phyloP scores from a whole-genome alignment of 1,140 invertebrate species.

The Acyrthosiphon pisum region DNA sequence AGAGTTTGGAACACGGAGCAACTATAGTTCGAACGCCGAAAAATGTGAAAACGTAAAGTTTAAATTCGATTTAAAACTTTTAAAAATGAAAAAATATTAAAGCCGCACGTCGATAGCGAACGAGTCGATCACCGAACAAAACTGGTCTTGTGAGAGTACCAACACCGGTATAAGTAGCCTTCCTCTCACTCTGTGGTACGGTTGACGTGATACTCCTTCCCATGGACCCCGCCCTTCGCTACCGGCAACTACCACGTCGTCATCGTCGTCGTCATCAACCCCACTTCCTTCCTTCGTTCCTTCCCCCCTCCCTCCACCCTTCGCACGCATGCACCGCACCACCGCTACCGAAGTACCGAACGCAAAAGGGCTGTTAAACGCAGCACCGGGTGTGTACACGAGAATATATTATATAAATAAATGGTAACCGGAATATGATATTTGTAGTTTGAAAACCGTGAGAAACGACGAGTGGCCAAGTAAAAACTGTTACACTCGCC shows the following conservation, averaged over 20 bases:
- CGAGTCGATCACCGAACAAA: slow-evolving; percentile 11
- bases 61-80: not conserved
- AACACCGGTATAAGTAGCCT: slow-evolving; percentile 47
- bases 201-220: not conserved
- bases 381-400: not conserved
- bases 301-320: not conserved
- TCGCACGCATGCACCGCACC: not conserved
- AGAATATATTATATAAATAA: not conserved
- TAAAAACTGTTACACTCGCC: not conserved
- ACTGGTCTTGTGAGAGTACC: slow-evolving; percentile 23
- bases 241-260: not conserved
- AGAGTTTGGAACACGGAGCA: not conserved
- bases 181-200: not conserved
- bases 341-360: not conserved
- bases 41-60: not conserved
- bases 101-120: not conserved
- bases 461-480: not conserved
- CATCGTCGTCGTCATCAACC: not conserved
- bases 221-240: slow-evolving; percentile 22
- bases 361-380: not conserved
- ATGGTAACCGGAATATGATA: not conserved
- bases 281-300: not conserved
- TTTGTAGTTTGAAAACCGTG: not conserved
- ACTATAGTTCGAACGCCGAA: not conserved
- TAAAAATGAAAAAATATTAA: not conserved